phyloP scores from a whole-genome alignment of 1,140 invertebrate genomes.

The Andrena cerasifolii region DNA sequence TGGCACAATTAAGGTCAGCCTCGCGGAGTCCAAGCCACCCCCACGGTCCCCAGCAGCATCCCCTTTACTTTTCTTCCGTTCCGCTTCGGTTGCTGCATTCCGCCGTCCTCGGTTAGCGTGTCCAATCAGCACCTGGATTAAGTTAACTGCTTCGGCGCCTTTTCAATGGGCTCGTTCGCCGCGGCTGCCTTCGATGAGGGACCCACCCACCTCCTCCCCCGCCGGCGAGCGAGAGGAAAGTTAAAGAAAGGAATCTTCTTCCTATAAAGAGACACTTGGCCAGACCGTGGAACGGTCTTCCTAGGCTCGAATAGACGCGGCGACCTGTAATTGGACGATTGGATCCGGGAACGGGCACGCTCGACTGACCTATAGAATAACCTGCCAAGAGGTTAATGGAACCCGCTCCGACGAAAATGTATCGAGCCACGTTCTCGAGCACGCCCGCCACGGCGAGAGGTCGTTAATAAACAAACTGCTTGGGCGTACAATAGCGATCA shows the following conservation, averaged over 20 bases:
- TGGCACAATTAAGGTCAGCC: conserved; percentile 60
- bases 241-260: conserved; percentile 32
- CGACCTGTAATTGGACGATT: conserved; percentile 58
- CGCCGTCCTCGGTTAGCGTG: conserved; percentile 35
- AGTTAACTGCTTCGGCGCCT: conserved; percentile 63
- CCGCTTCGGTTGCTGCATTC: conserved; percentile 8
- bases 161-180: conserved; percentile 47
- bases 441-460: background rate
- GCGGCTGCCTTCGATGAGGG: conserved; percentile 32
- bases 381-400: conserved; percentile 22
- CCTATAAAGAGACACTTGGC: conserved; percentile 44
- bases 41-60: background rate
- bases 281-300: conserved; percentile 12
- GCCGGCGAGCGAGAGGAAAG: conserved; percentile 2
- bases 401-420: background rate
- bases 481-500: background rate
- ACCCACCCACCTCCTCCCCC: background rate
- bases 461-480: conserved; percentile 6
- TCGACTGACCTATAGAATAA: conserved; percentile 40
- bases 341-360: conserved; percentile 34
- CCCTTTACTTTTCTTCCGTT: conserved; percentile 28
- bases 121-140: conserved; percentile 60
- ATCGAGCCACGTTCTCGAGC: background rate
- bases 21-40: conserved; percentile 1
- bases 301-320: conserved; percentile 29